Evolutionary conservation across 2,888 invertebrate genomes (phyloP), one percentile per base, ranked within the genome.

Genomic region (Stenolophus ochropezus): DNA sequence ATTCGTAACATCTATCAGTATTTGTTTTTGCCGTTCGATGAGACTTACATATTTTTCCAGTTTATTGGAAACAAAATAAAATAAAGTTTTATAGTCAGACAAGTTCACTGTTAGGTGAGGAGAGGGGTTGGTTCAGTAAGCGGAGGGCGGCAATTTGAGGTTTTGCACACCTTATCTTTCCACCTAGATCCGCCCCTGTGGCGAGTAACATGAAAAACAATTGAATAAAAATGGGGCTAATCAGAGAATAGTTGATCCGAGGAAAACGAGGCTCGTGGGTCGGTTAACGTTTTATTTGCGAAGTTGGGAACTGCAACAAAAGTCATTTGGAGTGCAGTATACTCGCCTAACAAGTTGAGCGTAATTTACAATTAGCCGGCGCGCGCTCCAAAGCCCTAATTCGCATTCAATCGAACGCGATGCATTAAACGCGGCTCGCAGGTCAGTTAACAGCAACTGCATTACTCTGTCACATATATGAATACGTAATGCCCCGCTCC

Each of bases 381-480:
- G 6, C 18, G 33, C 75, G 56, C 20, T 75, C 51, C 27, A 56
- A 51, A 56, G 53, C 51, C 20, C 75, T 75, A 75, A 75, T 75
- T 75, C 56, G 75, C 49, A 75, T 75, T 75, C 75, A 75, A 75
- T 75, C 75, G 75, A 49, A 75, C 51, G 75, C 65, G 61, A 61
- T 61, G 61, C 61, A 61, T 61, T 61, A 61, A 61, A 61, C 61
- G 11, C 14, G 33, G 65, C 33, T 16, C 11, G 56, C 56, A 27
- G 76, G 76, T 56, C 42, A 56, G 56, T 56, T 53, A 25, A 56
- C 75, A 27, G 56, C 4, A 33, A 78, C 21, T 49, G 65, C 78
- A 65, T 65, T 65, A 78, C 61, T 25, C 65, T 65, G 78, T 78
- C 78, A 78, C 78, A 78, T 78, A 78, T 65, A 78, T 78, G 78